phyloP scores from a whole-genome alignment of 2,888 invertebrate genomes.

The Boloria euphrosyne region DNA sequence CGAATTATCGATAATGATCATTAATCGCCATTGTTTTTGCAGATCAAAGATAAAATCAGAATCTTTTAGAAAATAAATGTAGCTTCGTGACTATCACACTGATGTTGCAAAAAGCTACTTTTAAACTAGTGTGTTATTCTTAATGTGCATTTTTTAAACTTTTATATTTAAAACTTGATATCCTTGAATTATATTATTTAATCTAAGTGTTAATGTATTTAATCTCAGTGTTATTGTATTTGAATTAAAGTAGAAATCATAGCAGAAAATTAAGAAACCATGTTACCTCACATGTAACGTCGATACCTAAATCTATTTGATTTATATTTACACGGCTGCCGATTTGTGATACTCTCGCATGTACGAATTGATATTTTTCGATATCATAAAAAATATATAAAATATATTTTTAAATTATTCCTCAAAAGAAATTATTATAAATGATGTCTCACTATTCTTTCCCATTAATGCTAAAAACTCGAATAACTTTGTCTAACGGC shows the following conservation, averaged over 20 bases:
- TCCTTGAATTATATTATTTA: no score
- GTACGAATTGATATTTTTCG: constrained; percentile 3
- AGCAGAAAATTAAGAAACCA: no score
- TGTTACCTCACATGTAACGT: neutral
- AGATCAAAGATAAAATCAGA: constrained; percentile 20
- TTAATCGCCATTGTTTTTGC: constrained; percentile 24
- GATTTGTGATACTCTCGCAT: neutral
- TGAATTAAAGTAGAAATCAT: no score
- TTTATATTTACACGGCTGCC: constrained; percentile 9
- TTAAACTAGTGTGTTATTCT: neutral
- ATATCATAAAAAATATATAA: neutral
- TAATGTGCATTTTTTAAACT: no score
- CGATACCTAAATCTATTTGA: neutral
- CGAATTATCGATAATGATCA: constrained; percentile 22
- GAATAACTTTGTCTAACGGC: no score
- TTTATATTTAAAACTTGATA: no score
- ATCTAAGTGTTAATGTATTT: no score
- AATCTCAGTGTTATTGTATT: no score
- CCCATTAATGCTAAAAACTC: no score
- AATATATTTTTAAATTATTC: neutral
- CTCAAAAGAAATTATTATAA: neutral
- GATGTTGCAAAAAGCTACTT: neutral
- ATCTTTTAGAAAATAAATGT: constrained; percentile 40
- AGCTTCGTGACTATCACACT: neutral
- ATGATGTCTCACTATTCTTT: no score